Evolutionary conservation across 53 echinoderm and acorn worm species (phyloP), one percentile per base, ranked within the genome.

Genomic region (Glandiceps talaboti): DNA sequence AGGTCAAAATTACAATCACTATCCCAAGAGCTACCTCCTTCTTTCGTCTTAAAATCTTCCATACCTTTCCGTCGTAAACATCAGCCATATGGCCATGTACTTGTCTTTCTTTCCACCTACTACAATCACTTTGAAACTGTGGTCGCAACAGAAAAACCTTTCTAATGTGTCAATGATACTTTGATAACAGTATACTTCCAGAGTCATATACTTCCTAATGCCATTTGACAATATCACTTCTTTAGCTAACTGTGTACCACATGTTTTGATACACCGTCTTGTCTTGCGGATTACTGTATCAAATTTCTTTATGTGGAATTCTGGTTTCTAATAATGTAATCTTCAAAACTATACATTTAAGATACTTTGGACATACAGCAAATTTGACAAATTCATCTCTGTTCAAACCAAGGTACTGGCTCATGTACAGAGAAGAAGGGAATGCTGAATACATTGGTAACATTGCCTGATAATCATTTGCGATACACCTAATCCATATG

Each of bases 341-440:
- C 82, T 12, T 32, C 32, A 26, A 85, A 27, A 1, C 28, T 30
- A 75, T 85, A 85, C 0, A 29, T 33, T 85, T 80, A 28, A 75
- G 28, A 31, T 80, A 85, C 29, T 85, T 80, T 25, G 85, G 85
- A 73, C 85, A 85, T 27, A 85, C 80, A 1, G 80, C 85, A 74
- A 74, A 85, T 33, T 80, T 85, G 27, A 74, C 74, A 29, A 85
- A 85, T 6, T 78, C 30, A 31, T 85, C 85, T 27, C 79, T 32
- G 26, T 20, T 32, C 32, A 79, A 25, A n/a, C 79, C 79, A 32
- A 79, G 28, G 14, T 26, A 79, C 33, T 79, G 32, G 14, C 79
- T 26, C 33, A 79, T 12, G 32, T 32, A 79, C 33, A 79, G 33
- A 25, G 79, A 32, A 0, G 79, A 31, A 25, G 79, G 79, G 32